phyloP scores from a whole-genome alignment of 2,888 invertebrate species.

The Tenthredo distinguenda region DNA sequence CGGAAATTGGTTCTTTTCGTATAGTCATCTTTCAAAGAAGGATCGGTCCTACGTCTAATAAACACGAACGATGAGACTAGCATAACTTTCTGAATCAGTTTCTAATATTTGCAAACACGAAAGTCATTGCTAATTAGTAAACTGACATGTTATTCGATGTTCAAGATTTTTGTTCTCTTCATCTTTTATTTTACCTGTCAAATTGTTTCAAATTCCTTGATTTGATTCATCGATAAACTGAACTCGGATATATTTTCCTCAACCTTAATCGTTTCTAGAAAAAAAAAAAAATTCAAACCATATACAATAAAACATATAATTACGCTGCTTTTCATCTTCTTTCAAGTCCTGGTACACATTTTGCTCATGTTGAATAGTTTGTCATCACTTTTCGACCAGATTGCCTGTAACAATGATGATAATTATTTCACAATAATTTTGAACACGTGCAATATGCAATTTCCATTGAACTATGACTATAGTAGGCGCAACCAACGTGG shows the following conservation, averaged over 20 bases:
- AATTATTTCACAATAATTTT: neutral
- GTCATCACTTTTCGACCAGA: neutral
- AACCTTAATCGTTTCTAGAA: neutral
- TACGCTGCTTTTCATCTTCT: neutral
- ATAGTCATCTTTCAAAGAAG: constrained; percentile 65
- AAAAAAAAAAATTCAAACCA: neutral
- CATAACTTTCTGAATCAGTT: constrained; percentile 49
- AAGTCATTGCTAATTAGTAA: constrained; percentile 57
- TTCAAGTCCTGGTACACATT: neutral
- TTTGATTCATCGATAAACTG: neutral
- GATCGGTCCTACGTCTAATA: constrained; percentile 55
- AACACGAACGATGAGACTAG: constrained; percentile 42
- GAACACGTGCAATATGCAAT: neutral
- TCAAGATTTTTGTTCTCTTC: neutral
- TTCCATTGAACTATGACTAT: neutral
- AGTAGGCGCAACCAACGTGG: neutral
- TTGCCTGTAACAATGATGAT: neutral
- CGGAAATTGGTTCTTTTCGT: constrained; percentile 66
- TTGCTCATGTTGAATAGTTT: neutral
- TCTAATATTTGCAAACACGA: constrained; percentile 53
- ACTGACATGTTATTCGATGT: constrained; percentile 19
- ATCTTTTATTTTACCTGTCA: neutral
- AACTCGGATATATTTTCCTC: neutral
- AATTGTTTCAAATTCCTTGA: neutral
- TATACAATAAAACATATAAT: neutral